These are phyloP conservation scores for Taxidea taxus DNA, from an alignment of 2,113 vertebrate genomes.

Conservation along the genomic window DNA sequence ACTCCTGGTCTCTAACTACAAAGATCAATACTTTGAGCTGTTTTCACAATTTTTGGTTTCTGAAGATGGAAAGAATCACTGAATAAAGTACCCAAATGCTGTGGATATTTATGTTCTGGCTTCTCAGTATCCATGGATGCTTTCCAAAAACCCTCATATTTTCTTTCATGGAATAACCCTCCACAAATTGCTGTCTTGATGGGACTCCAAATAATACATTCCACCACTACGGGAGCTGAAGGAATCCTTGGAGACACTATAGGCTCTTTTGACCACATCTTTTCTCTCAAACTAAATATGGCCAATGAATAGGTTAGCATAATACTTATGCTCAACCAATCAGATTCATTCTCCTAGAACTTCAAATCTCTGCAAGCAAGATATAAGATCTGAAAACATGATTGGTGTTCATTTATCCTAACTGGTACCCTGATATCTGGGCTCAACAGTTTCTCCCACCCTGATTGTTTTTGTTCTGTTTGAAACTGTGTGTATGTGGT, in stretches of 20 bases:
- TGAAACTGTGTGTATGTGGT: background rate
- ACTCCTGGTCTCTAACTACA: background rate
- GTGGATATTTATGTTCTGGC: background rate
- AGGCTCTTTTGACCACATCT: background rate
- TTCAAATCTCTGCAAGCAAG: background rate
- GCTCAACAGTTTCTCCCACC: background rate
- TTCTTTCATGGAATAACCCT: background rate
- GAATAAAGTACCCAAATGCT: background rate
- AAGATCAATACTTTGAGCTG: slow-evolving; percentile 56
- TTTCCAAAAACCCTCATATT: background rate
- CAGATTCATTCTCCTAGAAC: background rate
- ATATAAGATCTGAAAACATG: background rate
- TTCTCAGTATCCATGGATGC: background rate
- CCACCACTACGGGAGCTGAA: background rate
- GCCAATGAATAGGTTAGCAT: background rate
- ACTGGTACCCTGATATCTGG: background rate
- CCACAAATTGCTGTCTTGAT: background rate
- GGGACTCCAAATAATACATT: background rate
- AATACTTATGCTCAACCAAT: background rate
- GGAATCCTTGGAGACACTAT: background rate
- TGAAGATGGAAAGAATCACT: background rate
- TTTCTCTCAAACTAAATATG: background rate
- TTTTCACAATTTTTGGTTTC: background rate
- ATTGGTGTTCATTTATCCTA: background rate
- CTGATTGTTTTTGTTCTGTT: background rate